These are phyloP conservation scores for Mylabris phalerata DNA, from an alignment of 1,140 invertebrate genomes.

Conservation along the genomic window DNA sequence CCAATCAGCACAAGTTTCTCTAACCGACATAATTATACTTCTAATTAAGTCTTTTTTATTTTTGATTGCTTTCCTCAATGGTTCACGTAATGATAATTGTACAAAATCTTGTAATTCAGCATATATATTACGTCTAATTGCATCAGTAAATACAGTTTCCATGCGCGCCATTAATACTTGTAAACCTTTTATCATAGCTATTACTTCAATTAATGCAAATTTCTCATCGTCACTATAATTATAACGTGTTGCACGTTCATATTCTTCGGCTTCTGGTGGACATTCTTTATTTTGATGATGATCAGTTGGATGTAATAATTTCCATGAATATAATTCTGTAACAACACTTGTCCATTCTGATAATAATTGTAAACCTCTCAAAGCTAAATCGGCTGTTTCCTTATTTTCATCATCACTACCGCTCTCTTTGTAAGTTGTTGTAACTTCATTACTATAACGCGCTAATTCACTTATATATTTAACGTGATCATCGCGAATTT, in stretches of 20 bases:
- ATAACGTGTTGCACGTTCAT: slow-evolving; percentile 96
- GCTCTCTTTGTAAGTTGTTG: slow-evolving; percentile 89
- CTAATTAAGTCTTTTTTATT: slow-evolving; percentile 96
- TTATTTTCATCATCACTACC: slow-evolving; percentile 89
- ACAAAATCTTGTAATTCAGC: slow-evolving; percentile 97
- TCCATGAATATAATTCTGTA: slow-evolving; percentile 97
- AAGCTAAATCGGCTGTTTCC: slow-evolving; percentile 84
- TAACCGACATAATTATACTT: slow-evolving; percentile 89
- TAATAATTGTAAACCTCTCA: slow-evolving; percentile 86
- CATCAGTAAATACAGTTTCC: slow-evolving; percentile 96
- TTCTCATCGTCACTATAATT: slow-evolving; percentile 98
- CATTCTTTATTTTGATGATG: slow-evolving; percentile 94
- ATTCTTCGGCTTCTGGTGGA: slow-evolving; percentile 96
- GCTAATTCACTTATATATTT: slow-evolving; percentile 96
- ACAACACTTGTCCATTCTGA: slow-evolving; percentile 97
- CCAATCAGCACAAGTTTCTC: slow-evolving; percentile 97
- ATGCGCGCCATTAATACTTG: slow-evolving; percentile 96
- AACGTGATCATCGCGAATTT: slow-evolving; percentile 94
- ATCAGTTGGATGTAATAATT: slow-evolving; percentile 95
- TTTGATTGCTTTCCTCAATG: slow-evolving; percentile 92
- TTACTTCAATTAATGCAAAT: slow-evolving; percentile 96
- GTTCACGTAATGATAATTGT: slow-evolving; percentile 83
- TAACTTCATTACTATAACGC: slow-evolving; percentile 90
- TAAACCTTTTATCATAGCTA: slow-evolving; percentile 98
- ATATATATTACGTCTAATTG: slow-evolving; percentile 91